Percentiles rank a stretch among this genome's conserved stretches.
Conservation (phyloP, 2,888 invertebrate genomes). For the Lampropteryx suffumata region DNA sequence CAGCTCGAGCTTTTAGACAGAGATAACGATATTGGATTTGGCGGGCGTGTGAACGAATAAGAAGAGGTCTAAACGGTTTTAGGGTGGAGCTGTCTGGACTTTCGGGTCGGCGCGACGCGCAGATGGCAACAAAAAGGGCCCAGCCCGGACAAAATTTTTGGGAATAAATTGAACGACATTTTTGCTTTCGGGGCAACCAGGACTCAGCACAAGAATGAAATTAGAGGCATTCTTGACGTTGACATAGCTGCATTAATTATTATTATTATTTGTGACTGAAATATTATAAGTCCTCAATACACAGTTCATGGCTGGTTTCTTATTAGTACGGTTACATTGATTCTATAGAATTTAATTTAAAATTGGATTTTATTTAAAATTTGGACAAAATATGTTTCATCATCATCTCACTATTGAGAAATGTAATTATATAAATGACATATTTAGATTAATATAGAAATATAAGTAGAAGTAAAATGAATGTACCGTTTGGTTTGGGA, state of each 20-base stretch:
- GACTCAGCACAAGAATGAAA: conserved; percentile 38
- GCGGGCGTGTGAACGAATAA: conserved; percentile 70
- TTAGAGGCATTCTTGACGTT: conserved; percentile 35
- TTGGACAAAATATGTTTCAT: too few species aligned
- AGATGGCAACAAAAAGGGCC: conserved; percentile 81
- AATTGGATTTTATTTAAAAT: too few species aligned
- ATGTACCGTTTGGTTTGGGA: too few species aligned
- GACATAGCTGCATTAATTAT: background rate
- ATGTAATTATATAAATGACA: too few species aligned
- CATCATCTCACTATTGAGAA: too few species aligned
- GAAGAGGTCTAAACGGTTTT: conserved; percentile 75
- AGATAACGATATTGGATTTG: conserved; percentile 66
- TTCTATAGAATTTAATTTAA: too few species aligned
- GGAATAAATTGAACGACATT: conserved; percentile 81
- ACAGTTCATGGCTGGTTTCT: too few species aligned
- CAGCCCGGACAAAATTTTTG: conserved; percentile 73
- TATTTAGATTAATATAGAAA: too few species aligned
- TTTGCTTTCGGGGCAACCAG: conserved; percentile 58
- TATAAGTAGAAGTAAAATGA: too few species aligned
- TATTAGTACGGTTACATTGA: too few species aligned
- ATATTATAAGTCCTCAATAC: too few species aligned
- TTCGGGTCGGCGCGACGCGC: conserved; percentile 69
- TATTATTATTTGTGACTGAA: too few species aligned
- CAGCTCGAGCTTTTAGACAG: conserved; percentile 66
- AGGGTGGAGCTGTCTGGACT: conserved; percentile 82